Conservation (phyloP, 2,888 invertebrate species). For the Leuctra nigra region DNA sequence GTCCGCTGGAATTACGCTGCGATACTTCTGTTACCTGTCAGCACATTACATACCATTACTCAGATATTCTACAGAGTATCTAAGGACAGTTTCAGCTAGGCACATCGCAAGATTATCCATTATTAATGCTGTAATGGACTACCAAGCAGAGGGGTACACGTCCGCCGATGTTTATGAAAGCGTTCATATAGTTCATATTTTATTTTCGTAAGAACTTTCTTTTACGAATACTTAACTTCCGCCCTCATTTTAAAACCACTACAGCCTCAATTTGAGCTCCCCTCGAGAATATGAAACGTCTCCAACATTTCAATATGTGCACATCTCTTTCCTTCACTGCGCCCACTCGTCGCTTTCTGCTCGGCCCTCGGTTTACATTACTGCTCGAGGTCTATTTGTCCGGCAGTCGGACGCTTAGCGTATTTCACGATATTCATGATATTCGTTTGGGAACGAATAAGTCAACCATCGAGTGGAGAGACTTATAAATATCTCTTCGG, state of each 20-base stretch:
- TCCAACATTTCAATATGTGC: slow-evolving; percentile 10
- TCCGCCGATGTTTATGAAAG: too few species aligned
- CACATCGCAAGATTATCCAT: too few species aligned
- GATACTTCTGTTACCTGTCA: slow-evolving; percentile 44
- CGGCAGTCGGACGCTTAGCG: neutral
- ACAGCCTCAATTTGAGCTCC: neutral
- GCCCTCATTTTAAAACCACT: slow-evolving; percentile 5
- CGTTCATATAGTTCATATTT: neutral
- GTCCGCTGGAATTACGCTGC: slow-evolving; percentile 43
- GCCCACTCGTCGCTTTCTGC: slow-evolving; percentile 6
- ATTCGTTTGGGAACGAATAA: slow-evolving; percentile 17
- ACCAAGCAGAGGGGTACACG: neutral
- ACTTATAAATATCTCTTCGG: slow-evolving; percentile 22
- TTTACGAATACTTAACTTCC: slow-evolving; percentile 13
- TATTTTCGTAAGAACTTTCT: slow-evolving; percentile 8
- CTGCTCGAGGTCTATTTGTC: slow-evolving; percentile 1
- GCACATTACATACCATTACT: too few species aligned
- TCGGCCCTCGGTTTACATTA: neutral
- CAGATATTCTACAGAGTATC: neutral
- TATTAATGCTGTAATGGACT: too few species aligned
- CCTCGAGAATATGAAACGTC: neutral
- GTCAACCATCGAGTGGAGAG: slow-evolving; percentile 16
- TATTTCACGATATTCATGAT: slow-evolving; percentile 19
- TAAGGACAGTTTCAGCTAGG: too few species aligned
- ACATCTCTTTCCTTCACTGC: neutral